Base-by-base conservation (phyloP, 2,888 invertebrate species). In the Amiota mariae region DNA sequence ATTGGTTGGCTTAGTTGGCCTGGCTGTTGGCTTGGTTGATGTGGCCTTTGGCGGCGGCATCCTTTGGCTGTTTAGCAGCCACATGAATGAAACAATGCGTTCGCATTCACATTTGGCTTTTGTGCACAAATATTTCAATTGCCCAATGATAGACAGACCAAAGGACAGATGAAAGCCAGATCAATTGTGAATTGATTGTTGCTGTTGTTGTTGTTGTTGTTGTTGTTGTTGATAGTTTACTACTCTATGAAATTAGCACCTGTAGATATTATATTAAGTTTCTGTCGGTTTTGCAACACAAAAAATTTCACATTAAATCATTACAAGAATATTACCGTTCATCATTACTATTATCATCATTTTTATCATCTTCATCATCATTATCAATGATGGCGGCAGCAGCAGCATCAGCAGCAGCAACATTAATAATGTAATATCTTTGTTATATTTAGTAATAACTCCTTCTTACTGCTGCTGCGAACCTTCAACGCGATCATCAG, bases 171-270 rank as follows among this genome's bases (percentile, higher is more conserved):
- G 36, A 36, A 36, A 36, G 36, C 36, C 36, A 36, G 36, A 36
- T 36, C 36, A 36, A 36, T 36, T 36, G 36, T 36, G 36, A 36
- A 36, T 24, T 1, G 1, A 2, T 24, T 24, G 51, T 51, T 68
- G 67, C 12, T 67, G 49, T 11, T 67, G 48, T 11, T 64, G 2
- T n/a, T 64, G 64, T 48, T 66, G 66, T 12, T 66, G 13, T 48
- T 66, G 66, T 18, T 66, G 15, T 2, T 66, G 66, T 6, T 49
- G 66, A 1, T 66, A 49, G 10, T 36, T 49, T 18, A 20, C 20
- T 54, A 66, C 47, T 85, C 83, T 84, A 82, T 81, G 82, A 85
- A 85, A 87, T 88, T 88, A 88, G 86, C 87, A 88, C 88, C 86
- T 87, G 86, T 86, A 84, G 81, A 84, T 80, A 81, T 1, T 15